Conservation (phyloP, 2,888 invertebrate species). For the Dugesia japonica region DNA sequence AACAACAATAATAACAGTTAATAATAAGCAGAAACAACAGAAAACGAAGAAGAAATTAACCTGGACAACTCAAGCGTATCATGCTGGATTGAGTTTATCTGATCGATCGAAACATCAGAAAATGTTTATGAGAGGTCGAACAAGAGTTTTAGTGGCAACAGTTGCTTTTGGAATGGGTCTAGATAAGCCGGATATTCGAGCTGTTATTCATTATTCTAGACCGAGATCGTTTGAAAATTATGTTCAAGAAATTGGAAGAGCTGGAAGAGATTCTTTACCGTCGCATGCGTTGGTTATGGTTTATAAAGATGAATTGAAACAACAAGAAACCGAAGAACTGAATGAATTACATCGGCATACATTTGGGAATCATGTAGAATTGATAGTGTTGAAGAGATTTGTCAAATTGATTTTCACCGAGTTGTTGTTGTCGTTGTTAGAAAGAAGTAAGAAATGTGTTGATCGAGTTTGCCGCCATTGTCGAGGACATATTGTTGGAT, state of each 20-base stretch:
- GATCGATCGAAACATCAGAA: constrained; percentile 65
- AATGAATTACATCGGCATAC: constrained; percentile 72
- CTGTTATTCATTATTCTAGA: constrained; percentile 49
- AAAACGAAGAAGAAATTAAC: neutral
- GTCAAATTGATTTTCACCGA: constrained; percentile 62
- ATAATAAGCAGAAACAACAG: too few relatives aligned
- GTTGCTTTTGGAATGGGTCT: constrained; percentile 51
- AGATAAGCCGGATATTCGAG: constrained; percentile 50
- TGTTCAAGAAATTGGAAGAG: constrained; percentile 51
- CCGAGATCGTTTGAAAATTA: constrained; percentile 50
- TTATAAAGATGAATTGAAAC: neutral
- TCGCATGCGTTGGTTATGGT: constrained; percentile 47
- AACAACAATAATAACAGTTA: too few relatives aligned
- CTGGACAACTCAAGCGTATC: constrained; percentile 61
- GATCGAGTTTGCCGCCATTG: neutral
- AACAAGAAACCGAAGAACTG: constrained; percentile 55
- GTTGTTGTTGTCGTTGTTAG: too few relatives aligned
- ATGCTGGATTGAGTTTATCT: constrained; percentile 70
- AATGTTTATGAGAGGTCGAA: constrained; percentile 59
- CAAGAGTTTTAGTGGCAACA: constrained; percentile 55
- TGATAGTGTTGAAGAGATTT: constrained; percentile 66
- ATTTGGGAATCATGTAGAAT: constrained; percentile 69
- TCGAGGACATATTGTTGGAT: constrained; percentile 3
- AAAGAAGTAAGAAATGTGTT: neutral
- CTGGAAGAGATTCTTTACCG: constrained; percentile 49